Conservation (phyloP, 2,113 vertebrate species). For the Condylura cristata region DNA sequence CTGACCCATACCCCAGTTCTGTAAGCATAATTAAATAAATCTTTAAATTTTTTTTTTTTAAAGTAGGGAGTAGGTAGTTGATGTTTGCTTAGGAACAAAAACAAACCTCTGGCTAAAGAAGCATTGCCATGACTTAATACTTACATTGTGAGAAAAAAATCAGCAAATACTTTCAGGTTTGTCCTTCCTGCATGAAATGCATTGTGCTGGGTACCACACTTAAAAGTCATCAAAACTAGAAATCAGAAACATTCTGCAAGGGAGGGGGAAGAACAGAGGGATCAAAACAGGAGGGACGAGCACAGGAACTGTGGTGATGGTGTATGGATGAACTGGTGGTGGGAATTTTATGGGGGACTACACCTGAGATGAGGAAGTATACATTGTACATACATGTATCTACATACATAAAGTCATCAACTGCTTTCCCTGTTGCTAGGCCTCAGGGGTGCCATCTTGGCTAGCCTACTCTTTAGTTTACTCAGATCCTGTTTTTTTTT, state of each 20-base stretch:
- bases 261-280: no score
- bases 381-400: no score
- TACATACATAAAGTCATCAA: not conserved
- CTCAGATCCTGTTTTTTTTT: not conserved
- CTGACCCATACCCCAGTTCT: no score
- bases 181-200: not conserved
- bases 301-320: no score
- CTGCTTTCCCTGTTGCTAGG: not conserved
- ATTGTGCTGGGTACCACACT: not conserved
- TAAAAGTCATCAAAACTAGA: no score
- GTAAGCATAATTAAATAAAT: no score
- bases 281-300: no score
- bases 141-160: not conserved
- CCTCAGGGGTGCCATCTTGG: not conserved
- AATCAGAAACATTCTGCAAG: no score
- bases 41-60: no score
- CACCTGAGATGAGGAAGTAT: no score
- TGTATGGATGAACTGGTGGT: no score
- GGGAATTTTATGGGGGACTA: no score
- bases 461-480: not conserved
- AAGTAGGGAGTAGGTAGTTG: not conserved
- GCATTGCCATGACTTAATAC: not conserved
- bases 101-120: not conserved
- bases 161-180: not conserved
- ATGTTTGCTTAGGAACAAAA: not conserved